Percentiles rank a stretch among this genome's conserved stretches.
Evolutionary conservation across 2,888 invertebrate species (phyloP).

Genomic region (Zhuqinia jingwanae): DNA sequence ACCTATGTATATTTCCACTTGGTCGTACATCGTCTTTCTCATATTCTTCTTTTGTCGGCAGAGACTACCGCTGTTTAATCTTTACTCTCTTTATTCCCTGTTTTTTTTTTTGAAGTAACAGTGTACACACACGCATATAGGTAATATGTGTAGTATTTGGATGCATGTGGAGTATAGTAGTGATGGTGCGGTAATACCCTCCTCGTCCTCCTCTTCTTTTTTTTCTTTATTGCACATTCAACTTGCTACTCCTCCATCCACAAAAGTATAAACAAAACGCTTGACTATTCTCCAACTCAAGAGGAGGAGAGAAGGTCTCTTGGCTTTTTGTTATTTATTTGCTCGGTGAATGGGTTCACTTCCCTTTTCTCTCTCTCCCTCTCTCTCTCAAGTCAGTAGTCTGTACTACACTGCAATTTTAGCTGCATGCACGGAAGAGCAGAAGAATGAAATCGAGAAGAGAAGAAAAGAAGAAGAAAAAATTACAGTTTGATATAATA

Average conservation of each 20-base stretch:
- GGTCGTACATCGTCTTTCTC: not conserved
- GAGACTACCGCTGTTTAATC: constrained; percentile 37
- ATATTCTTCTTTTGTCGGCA: not conserved
- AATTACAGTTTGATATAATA: not conserved
- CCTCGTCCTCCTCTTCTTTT: constrained; percentile 2
- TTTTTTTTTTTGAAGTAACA: not conserved
- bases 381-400: not conserved
- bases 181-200: not conserved
- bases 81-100: constrained; percentile 16
- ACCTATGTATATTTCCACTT: not conserved
- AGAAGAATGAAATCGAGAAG: not conserved
- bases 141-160: too few species aligned
- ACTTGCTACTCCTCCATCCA: not conserved
- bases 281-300: constrained; percentile 2
- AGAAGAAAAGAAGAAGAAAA: not conserved
- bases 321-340: constrained; percentile 58
- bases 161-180: too few species aligned
- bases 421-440: too few species aligned
- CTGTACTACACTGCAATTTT: not conserved
- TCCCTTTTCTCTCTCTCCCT: not conserved
- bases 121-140: not conserved
- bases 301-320: constrained; percentile 43
- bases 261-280: constrained; percentile 49
- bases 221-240: not conserved
- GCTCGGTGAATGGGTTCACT: constrained; percentile 26